These are phyloP conservation scores for Menidia beryllina DNA, from an alignment of 2,113 vertebrate genomes.

Conservation along the genomic window DNA sequence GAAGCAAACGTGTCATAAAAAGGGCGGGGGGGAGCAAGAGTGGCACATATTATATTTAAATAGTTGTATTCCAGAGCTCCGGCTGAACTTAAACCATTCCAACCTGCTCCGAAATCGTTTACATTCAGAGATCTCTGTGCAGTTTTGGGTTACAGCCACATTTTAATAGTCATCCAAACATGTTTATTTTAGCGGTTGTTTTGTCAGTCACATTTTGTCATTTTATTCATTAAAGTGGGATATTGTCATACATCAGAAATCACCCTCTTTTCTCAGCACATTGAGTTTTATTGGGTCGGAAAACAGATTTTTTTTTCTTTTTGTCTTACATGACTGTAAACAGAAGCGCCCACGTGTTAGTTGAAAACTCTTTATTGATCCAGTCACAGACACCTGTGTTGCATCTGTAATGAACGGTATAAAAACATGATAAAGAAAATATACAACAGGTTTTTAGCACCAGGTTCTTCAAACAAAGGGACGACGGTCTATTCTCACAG, in stretches of 20 bases:
- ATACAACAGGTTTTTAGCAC: slow-evolving; percentile 75
- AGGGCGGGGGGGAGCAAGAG: neutral
- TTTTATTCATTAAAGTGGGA: slow-evolving; percentile 33
- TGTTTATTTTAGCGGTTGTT: no score
- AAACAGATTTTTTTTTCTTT: no score
- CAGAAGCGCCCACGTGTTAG: neutral
- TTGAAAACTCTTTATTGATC: slow-evolving; percentile 78
- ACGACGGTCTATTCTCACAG: slow-evolving; percentile 38
- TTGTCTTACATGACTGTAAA: neutral
- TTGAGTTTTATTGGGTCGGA: no score
- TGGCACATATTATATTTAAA: neutral
- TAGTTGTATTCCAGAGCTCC: neutral
- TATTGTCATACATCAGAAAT: neutral
- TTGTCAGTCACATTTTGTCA: neutral
- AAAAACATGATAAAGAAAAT: slow-evolving; percentile 74
- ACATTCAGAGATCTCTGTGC: no score
- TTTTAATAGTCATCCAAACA: neutral
- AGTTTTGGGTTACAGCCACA: neutral
- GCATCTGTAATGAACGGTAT: slow-evolving; percentile 71
- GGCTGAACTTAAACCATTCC: neutral
- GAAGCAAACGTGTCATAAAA: slow-evolving; percentile 74
- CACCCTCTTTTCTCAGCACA: neutral
- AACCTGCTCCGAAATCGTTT: no score
- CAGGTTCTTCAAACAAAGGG: slow-evolving; percentile 65
- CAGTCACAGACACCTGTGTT: slow-evolving; percentile 55